Evolutionary conservation across 2,113 vertebrate species (phyloP).

Genomic region (Xiphophorus maculatus): DNA sequence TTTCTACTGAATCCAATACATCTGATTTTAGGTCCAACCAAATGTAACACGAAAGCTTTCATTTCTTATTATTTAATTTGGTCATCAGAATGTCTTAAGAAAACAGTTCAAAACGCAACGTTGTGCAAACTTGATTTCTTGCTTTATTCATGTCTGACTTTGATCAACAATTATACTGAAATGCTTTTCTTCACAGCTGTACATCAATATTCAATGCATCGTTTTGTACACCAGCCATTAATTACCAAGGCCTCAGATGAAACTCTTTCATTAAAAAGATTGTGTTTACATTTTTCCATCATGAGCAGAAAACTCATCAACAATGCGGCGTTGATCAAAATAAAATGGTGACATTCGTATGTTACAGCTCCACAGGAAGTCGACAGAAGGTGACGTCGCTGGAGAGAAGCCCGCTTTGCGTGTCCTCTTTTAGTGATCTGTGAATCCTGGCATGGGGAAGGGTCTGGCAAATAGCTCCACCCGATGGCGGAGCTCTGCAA

Average conservation of each 20-base stretch:
- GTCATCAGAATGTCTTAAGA: neutral
- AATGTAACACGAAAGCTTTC: neutral
- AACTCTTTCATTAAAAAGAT: neutral
- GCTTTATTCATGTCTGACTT: neutral
- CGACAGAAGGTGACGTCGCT: neutral
- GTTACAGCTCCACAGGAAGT: neutral
- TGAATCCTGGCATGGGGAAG: slow-evolving; percentile 64
- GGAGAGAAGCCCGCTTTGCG: neutral
- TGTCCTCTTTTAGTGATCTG: slow-evolving; percentile 41
- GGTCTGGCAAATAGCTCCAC: slow-evolving; percentile 69
- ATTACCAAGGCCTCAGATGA: neutral
- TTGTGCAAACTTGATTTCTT: neutral
- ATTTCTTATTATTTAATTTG: neutral
- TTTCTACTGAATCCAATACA: neutral
- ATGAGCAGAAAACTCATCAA: neutral
- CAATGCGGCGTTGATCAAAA: neutral
- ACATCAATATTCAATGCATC: neutral
- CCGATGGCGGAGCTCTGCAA: slow-evolving; percentile 60
- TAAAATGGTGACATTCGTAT: neutral
- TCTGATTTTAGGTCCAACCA: neutral
- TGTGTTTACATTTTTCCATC: neutral
- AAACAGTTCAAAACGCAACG: neutral
- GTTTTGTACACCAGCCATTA: neutral
- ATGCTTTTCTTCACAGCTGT: neutral
- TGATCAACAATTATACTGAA: neutral